Percentiles rank a stretch among this genome's conserved stretches.
These are phyloP conservation scores for Trichomalopsis sarcophagae DNA, from an alignment of 1,140 invertebrate species.

Conservation along the genomic window DNA sequence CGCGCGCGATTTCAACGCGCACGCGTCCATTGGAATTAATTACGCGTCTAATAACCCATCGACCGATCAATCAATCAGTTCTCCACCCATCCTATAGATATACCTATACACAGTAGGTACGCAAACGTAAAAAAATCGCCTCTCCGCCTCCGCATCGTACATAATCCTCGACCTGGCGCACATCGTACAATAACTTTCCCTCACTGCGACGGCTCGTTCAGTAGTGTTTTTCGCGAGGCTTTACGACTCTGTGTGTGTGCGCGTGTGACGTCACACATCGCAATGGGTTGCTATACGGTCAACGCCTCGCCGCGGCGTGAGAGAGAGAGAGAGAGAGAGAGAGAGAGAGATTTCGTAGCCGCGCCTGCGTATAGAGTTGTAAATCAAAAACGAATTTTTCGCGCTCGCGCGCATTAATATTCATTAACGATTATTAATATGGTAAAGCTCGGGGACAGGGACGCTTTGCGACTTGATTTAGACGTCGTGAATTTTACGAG, in stretches of 20 bases:
- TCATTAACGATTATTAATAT: constrained; percentile 31
- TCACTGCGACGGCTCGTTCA: not conserved
- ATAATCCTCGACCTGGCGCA: not conserved
- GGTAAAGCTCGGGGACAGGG: not conserved
- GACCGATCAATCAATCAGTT: not conserved
- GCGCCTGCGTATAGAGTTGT: not conserved
- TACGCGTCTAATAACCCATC: not conserved
- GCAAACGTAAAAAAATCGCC: not conserved
- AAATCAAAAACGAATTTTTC: constrained; percentile 3
- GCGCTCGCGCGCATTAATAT: constrained; percentile 15
- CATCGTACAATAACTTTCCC: not conserved
- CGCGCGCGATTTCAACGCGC: not conserved
- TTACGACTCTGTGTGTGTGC: not conserved
- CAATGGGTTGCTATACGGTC: not conserved
- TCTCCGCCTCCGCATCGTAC: not conserved
- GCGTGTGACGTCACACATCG: not conserved
- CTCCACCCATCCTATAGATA: not conserved
- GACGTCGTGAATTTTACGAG: constrained; percentile 25
- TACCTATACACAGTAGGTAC: not conserved
- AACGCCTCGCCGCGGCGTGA: not conserved
- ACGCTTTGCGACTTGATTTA: constrained; percentile 6
- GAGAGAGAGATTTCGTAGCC: not conserved
- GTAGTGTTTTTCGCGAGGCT: not conserved
- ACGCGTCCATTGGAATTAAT: not conserved
- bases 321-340: too few relatives aligned